phyloP scores from a whole-genome alignment of 2,888 invertebrate genomes.

The Drosophila stalkeri region DNA sequence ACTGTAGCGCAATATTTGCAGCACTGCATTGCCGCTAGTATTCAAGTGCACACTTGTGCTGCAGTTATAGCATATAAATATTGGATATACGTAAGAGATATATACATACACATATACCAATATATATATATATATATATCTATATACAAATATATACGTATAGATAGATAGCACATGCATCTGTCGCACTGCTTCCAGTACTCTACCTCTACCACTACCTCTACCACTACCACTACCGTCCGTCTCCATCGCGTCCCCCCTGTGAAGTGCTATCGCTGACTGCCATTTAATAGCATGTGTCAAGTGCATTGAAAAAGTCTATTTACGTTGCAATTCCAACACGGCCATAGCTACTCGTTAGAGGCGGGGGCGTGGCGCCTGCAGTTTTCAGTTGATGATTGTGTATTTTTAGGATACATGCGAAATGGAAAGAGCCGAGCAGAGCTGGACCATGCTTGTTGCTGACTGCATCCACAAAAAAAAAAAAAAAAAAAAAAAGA shows the following conservation, averaged over 20 bases:
- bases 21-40: conserved; percentile 21
- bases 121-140: conserved; percentile 14
- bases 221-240: too few species aligned
- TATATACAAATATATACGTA: conserved; percentile 3
- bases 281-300: conserved; percentile 81
- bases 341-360: conserved; percentile 14
- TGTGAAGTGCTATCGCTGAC: conserved; percentile 48
- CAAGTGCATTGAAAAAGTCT: conserved; percentile 82
- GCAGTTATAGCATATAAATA: conserved; percentile 71
- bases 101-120: conserved; percentile 11
- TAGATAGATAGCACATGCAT: conserved; percentile 41
- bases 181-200: conserved; percentile 31
- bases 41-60: conserved; percentile 22
- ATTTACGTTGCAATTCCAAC: conserved; percentile 77
- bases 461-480: not conserved
- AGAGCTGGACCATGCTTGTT: conserved; percentile 6
- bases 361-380: conserved; percentile 1
- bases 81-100: conserved; percentile 51
- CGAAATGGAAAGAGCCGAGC: not conserved
- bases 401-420: conserved; percentile 25
- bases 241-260: not conserved
- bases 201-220: too few species aligned
- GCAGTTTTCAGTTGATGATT: conserved; percentile 43
- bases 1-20: conserved; percentile 23
- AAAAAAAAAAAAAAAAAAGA: not conserved